phyloP scores from a whole-genome alignment of 2,888 invertebrate genomes.

The Hyposoter dolosus region DNA sequence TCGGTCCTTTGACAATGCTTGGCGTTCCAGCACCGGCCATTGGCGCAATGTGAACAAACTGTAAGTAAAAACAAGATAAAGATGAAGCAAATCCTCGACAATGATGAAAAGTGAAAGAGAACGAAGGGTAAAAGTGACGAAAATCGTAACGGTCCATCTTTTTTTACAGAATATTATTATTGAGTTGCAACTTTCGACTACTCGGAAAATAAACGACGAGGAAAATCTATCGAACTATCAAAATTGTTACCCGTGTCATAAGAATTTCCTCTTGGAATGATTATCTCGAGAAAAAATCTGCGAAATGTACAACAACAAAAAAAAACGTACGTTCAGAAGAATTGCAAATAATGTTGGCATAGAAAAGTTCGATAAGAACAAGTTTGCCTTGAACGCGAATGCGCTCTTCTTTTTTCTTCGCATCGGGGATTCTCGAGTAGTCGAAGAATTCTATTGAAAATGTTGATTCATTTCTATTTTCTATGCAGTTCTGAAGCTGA shows the following conservation, averaged over 20 bases:
- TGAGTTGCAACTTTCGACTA: not conserved
- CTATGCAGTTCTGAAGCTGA: not conserved
- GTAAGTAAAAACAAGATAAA: constrained; percentile 62
- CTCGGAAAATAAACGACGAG: not conserved
- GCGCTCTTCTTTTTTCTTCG: not conserved
- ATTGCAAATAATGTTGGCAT: no score
- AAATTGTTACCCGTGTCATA: not conserved
- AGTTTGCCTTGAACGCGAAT: not conserved
- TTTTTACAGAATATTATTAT: not conserved
- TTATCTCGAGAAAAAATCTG: not conserved
- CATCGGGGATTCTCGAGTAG: not conserved
- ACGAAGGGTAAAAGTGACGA: not conserved
- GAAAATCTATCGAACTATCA: no score
- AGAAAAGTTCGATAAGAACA: not conserved
- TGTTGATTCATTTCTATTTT: not conserved
- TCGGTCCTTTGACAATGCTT: constrained; percentile 86
- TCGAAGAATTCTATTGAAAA: not conserved
- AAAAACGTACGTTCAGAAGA: not conserved
- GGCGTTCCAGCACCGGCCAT: constrained; percentile 85
- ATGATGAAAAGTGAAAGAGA: not conserved
- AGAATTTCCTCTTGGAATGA: not conserved
- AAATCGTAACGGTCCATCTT: not conserved
- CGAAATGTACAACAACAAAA: not conserved
- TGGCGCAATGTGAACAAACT: constrained; percentile 89
- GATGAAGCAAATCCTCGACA: not conserved